Evolutionary conservation across 2,888 invertebrate species (phyloP), one percentile per base, ranked within the genome.

Genomic region (Elysia crispata): DNA sequence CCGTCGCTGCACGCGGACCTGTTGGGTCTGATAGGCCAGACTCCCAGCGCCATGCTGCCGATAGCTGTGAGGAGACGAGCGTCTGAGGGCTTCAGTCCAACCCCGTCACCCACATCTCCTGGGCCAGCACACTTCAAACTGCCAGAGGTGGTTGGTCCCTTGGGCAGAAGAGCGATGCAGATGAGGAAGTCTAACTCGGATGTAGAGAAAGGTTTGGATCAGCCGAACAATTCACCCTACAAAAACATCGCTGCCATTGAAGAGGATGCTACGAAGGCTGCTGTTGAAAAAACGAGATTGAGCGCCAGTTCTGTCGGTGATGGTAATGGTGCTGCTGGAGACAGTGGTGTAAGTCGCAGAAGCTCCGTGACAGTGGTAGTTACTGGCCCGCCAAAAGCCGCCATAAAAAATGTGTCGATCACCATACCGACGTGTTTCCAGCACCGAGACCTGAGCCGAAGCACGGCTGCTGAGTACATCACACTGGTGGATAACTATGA

Each of bases 401-500:
- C 25, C 23, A 28, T 66, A 1, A 28, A 41, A n/a, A 79, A 79
- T 41, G 33, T 74, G 13, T 20, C 62, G 30, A 79, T 79, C 50
- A 66, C 54, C 3, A 75, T 79, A 11, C 79, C 79, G 18, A 28
- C 75, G 15, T 79, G 79, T n/a, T 57, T 74, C 23, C 33, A 62
- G 6, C 75, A 74, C 31, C 41, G 75, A 31, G 79, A 79, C 31
- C 74, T 79, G 13, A 79, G 67, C 33, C 74, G 74, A 31, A 60
- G 57, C 20, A 74, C 79, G 15, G 79, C 75, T 0, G 79, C 66
- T 20, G 23, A n/a, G 8, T 79, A 79, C 75, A 64, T 79, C 11
- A 57, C 70, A 23, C 54, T 79, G 30, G 79, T 79, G 20, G 79
- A 79, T 57, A 79, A 75, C 31, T 79, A 79, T n/a, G 79, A 79